Base-by-base conservation (phyloP, 2,888 invertebrate species). In the Stenchaetothrips biformis region DNA sequence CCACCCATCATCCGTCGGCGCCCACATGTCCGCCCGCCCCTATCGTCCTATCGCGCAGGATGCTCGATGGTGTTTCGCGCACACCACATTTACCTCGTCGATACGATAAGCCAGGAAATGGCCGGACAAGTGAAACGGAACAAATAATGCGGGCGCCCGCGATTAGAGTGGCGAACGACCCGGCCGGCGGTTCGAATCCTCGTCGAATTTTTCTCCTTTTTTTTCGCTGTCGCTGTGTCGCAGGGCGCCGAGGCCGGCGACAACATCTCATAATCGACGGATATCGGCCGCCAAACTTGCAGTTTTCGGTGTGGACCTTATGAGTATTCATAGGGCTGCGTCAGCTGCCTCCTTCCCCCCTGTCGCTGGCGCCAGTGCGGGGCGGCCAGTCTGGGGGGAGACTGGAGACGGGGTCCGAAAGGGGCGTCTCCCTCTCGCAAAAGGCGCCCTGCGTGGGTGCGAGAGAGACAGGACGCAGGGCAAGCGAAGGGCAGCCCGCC, bases 91-190 rank as follows among this genome's bases (percentile, higher is more conserved):
- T 74, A 74, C 67, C 81, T 81, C 82, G 80, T 80, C 80, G 80
- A 80, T 82, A 82, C 88, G 87, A 87, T 89, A 89, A 89, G 88
- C 88, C 87, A 86, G 87, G 87, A 88, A 89, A 89, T 89, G 59
- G 67, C 25, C 25, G 25, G 21, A 25, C 21, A 74, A 74, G 67
- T 25, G 67, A 21, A 74, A 74, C 25, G 67, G 67, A 21, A 74
- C 67, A 74, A 74, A 74, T 74, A 25, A 37, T 37, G 37, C 37
- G 37, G 37, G 37, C n/a, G n/a, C 4, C 37, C 37, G 37, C 37
- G 37, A 37, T 37, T 37, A 37, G 37, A 37, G 37, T 4, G 37
- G 37, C 37, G 37, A 37, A 1, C 37, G 37, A 37, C 37, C 37
- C 37, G 2, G 37, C n/a, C n/a, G n/a, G n/a, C n/a, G 37, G 37